Conservation (phyloP, 2,888 invertebrate genomes). For the Argyresthia albistria region DNA sequence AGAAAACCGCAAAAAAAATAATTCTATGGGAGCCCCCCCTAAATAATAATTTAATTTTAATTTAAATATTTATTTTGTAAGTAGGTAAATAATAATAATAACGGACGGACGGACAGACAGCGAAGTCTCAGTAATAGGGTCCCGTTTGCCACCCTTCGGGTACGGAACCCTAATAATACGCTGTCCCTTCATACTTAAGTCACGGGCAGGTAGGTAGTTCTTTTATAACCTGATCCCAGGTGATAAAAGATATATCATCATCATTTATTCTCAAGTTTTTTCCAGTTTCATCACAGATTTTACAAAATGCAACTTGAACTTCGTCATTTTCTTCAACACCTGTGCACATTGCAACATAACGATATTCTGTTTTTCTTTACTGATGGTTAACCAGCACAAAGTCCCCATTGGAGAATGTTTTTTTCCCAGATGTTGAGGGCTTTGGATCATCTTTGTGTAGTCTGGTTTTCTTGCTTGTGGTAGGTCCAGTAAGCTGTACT, state of each 20-base stretch:
- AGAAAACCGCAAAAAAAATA: too few species aligned
- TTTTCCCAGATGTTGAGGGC: conserved; percentile 9
- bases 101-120: too few species aligned
- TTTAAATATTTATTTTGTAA: too few species aligned
- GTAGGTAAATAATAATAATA: too few species aligned
- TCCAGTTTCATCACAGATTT: conserved; percentile 7
- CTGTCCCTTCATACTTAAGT: conserved; percentile 11
- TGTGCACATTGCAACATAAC: conserved; percentile 9
- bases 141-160: too few species aligned
- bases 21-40: too few species aligned
- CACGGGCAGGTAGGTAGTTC: conserved; percentile 8
- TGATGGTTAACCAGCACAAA: background rate
- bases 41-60: too few species aligned
- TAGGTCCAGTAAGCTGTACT: conserved; percentile 7
- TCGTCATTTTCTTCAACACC: conserved; percentile 3
- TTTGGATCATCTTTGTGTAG: conserved; percentile 5
- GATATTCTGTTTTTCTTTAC: conserved; percentile 11
- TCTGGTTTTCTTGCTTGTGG: background rate
- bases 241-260: conserved; percentile 11
- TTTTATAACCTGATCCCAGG: conserved; percentile 11
- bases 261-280: conserved; percentile 12
- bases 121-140: too few species aligned
- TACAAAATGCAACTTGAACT: too few species aligned
- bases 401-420: conserved; percentile 8
- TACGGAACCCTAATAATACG: too few species aligned